Conservation (phyloP, 1,140 invertebrate genomes). For the Cylas formicarius region DNA sequence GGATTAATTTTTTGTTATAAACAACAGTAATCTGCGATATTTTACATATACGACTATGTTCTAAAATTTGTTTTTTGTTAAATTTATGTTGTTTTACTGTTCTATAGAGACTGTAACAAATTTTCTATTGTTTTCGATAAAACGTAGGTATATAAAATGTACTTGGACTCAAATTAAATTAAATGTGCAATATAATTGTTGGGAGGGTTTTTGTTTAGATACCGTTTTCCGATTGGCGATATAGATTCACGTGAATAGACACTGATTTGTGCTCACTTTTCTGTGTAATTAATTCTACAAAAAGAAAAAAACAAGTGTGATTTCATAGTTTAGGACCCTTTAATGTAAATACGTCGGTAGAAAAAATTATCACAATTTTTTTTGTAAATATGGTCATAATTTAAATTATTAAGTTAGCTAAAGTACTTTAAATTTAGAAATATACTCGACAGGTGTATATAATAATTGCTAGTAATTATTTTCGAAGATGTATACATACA, state of each 20-base stretch:
- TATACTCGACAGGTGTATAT: too few relatives aligned
- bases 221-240: background rate
- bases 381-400: conserved; percentile 34
- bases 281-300: conserved; percentile 7
- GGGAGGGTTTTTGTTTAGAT: conserved; percentile 1
- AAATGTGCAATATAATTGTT: conserved; percentile 17
- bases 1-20: too few relatives aligned
- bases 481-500: too few relatives aligned
- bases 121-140: too few relatives aligned
- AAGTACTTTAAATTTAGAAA: conserved; percentile 2
- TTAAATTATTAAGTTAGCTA: conserved; percentile 27
- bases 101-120: too few relatives aligned
- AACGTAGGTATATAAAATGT: too few relatives aligned
- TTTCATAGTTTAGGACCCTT: conserved; percentile 30
- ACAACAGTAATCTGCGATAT: too few relatives aligned
- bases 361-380: conserved; percentile 23
- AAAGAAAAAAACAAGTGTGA: conserved; percentile 34
- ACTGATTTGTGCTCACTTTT: conserved; percentile 31
- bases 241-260: conserved; percentile 29
- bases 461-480: too few relatives aligned
- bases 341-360: conserved; percentile 31
- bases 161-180: too few relatives aligned
- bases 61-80: too few relatives aligned
- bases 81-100: too few relatives aligned
- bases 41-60: too few relatives aligned